Conservation (phyloP, 1,140 invertebrate species). For the Bombus sibiricus region DNA sequence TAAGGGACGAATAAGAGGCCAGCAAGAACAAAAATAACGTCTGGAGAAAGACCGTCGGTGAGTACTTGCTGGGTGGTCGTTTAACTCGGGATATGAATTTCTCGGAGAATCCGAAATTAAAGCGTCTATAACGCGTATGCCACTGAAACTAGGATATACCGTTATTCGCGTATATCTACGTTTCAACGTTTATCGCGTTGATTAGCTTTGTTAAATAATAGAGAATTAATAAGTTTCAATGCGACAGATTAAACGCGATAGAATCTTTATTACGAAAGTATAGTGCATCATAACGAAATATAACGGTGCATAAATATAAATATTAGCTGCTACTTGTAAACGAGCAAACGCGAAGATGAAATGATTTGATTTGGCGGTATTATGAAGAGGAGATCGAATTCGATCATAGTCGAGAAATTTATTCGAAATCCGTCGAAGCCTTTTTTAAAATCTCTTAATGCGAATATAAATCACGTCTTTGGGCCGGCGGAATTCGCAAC, state of each 20-base stretch:
- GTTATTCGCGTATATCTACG: not conserved
- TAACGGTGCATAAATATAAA: not conserved
- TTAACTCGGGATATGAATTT: conserved; percentile 39
- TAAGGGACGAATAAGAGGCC: conserved; percentile 49
- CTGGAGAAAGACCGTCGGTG: not conserved
- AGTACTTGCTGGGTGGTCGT: not conserved
- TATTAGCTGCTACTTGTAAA: not conserved
- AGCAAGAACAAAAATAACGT: not conserved
- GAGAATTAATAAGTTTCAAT: no score
- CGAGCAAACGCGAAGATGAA: no score
- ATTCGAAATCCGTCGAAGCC: conserved; percentile 37
- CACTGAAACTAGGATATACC: not conserved
- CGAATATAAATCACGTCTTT: conserved; percentile 62
- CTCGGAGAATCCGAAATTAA: not conserved
- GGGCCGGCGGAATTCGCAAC: conserved; percentile 57
- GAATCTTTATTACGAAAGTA: not conserved
- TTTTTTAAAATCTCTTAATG: conserved; percentile 60
- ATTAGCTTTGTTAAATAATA: not conserved
- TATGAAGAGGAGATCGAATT: not conserved
- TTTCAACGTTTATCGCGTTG: not conserved
- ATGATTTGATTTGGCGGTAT: not conserved
- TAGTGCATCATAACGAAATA: not conserved
- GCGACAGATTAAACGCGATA: no score
- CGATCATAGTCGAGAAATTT: conserved; percentile 19
- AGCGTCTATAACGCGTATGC: not conserved